Percentiles rank a stretch among this genome's conserved stretches.
Conservation (phyloP, 2,888 invertebrate species). For the Lasioglossum marginatum region DNA sequence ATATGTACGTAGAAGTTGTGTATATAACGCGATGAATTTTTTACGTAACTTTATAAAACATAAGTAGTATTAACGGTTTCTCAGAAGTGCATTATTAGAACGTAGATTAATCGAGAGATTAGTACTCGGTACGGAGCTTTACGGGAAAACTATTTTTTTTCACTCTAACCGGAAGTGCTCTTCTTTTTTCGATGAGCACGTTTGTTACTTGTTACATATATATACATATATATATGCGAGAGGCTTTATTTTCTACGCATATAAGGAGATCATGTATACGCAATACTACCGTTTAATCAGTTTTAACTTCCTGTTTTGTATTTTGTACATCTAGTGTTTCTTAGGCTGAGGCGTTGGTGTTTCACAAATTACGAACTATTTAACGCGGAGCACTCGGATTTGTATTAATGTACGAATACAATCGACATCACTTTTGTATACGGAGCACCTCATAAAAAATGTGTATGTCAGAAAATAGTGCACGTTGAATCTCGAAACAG, state of each 20-base stretch:
- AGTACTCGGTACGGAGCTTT: slow-evolving; percentile 33
- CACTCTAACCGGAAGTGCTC: slow-evolving; percentile 22
- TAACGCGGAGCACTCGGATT: slow-evolving; percentile 22
- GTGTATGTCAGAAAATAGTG: slow-evolving; percentile 41
- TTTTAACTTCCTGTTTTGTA: slow-evolving; percentile 27
- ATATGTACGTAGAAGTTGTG: slow-evolving; percentile 15
- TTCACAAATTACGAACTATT: slow-evolving; percentile 34
- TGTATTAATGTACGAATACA: not conserved
- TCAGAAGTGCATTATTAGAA: not conserved
- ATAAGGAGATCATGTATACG: slow-evolving; percentile 58
- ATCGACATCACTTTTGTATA: slow-evolving; percentile 16
- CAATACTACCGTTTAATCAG: slow-evolving; percentile 40
- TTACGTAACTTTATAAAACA: slow-evolving; percentile 26
- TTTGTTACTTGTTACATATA: slow-evolving; percentile 52
- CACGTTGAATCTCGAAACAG: slow-evolving; percentile 27
- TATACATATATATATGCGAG: slow-evolving; percentile 20
- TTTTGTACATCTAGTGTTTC: slow-evolving; percentile 50
- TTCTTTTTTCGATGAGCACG: slow-evolving; percentile 18
- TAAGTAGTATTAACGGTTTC: not conserved
- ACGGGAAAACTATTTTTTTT: slow-evolving; percentile 33
- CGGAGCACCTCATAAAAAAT: slow-evolving; percentile 35
- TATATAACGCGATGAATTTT: slow-evolving; percentile 19
- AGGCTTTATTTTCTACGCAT: slow-evolving; percentile 60
- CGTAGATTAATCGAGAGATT: slow-evolving; percentile 18
- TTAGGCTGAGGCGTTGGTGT: slow-evolving; percentile 26